Evolutionary conservation across 2,888 invertebrate genomes (phyloP), one percentile per base, ranked within the genome.

Genomic region (Acleris laterana): DNA sequence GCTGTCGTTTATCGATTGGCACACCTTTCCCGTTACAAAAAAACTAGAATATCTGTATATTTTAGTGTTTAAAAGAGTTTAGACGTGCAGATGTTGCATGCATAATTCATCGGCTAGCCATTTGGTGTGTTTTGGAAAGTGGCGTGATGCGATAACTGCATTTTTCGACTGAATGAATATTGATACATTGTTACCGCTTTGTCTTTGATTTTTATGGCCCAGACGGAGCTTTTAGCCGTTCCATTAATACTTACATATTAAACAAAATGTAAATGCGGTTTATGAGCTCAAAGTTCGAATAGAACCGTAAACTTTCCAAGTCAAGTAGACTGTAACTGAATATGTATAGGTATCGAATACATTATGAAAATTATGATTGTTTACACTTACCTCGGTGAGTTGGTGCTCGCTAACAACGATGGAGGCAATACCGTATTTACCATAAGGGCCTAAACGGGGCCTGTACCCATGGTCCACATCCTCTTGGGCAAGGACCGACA

Each of bases 41-140:
- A 65, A 65, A 61, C 65, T 61, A 32, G 55, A 56, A 61, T 61
- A 46, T 13, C 6, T 28, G 20, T 64, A 42, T 20, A 56, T 38
- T 55, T 64, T 49, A 49, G 38, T 53, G 19, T 42, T 42, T 53
- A 49, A 59, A 55, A 65, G 19, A 25, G 16, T 28, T 44, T 22
- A 32, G 50, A 66, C 62, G 2, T n/a, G 7, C 20, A 20, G 11
- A 38, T 62, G n/a, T 38, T 5, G 3, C 28, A 65, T 66, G 57
- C 61, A 66, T 66, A 51, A 65, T 66, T 57, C 38, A 66, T 66
- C 25, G 22, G 19, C 22, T 20, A 58, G 22, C 19, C 20, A 20
- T 28, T 50, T 16, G 25, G 50, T 51, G 42, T 59, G 44, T 65
- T 65, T 66, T 66, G 22, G 66, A 66, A 66, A 66, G 66, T 48